Conservation (phyloP, 2,888 invertebrate genomes). For the Mesopsocus fuscifrons region DNA sequence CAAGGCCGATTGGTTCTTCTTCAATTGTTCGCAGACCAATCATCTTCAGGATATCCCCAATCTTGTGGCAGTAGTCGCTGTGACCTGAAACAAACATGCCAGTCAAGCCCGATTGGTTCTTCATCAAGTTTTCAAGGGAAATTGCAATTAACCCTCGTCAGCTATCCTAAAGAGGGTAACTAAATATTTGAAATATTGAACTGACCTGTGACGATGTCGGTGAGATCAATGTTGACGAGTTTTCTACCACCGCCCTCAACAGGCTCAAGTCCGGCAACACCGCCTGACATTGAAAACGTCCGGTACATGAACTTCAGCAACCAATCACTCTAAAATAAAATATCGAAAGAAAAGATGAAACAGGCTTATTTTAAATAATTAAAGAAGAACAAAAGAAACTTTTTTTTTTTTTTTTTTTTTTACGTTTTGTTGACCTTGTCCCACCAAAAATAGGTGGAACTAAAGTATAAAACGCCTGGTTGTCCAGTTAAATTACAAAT, state of each 20-base stretch:
- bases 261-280: conserved; percentile 38
- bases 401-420: too few species aligned
- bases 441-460: too few species aligned
- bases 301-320: conserved; percentile 42
- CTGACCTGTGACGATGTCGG: conserved; percentile 30
- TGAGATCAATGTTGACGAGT: conserved; percentile 38
- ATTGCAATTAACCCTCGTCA: too few species aligned
- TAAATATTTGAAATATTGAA: conserved; percentile 3
- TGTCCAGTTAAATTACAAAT: too few species aligned
- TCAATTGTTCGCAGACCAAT: conserved; percentile 22
- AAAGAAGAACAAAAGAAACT: too few species aligned
- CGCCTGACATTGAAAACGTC: conserved; percentile 36
- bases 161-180: conserved; percentile 7
- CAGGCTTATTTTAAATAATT: too few species aligned
- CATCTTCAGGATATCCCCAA: conserved; percentile 29
- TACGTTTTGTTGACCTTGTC: too few species aligned
- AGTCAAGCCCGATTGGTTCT: too few species aligned
- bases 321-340: conserved; percentile 35
- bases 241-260: conserved; percentile 30
- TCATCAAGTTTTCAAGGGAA: too few species aligned
- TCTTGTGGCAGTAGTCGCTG: conserved; percentile 35
- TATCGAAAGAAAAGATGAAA: conserved; percentile 7
- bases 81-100: conserved; percentile 30
- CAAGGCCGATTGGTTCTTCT: conserved; percentile 17
- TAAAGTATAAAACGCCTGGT: too few species aligned